Evolutionary conservation across 2,797 vertebrate species (phyloP), one percentile per base, ranked within the genome.

Genomic region (Brotogeris chrysoptera): DNA sequence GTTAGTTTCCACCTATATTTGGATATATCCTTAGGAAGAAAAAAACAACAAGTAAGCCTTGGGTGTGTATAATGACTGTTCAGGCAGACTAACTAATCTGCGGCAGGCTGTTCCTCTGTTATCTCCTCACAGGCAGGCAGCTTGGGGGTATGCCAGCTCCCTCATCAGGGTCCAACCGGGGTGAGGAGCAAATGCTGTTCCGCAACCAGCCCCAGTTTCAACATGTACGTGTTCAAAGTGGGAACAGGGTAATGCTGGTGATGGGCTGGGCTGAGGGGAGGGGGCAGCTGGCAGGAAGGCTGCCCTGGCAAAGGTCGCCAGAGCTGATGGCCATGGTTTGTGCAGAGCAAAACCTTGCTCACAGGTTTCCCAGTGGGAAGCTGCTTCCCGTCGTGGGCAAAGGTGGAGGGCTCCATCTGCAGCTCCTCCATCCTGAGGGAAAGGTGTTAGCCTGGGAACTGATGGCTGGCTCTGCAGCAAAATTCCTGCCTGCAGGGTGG

Each of bases 61-160:
- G 30, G 69, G 63, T 84, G 82, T 86, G 64, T 63, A 43, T 50
- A 95, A 88, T 70, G 66, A 69, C 72, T 93, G 3, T 68, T 91
- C 87, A 86, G 78, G 52, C 74, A 95, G 82, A 68, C 59, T 50
- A 79, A 74, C 71, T 88, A 95, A 94, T 89, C 71, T 87, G 81
- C 0, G 4, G 28, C 91, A 85, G 55, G 60, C 95, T 93, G 84
- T 34, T 96, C 36, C 44, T 87, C 64, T 61, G 63, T 85, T 96
- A 95, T 95, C 95, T 92, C 77, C 92, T 81, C 64, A 27, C 59
- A 76, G 63, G 66, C 88, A 86, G 94, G 86, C 55, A 4, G 73
- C 64, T 76, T 93, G 88, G 88, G 86, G 88, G 44, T 70, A 49
- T 0, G 80, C 91, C 94, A 96, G 64, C 78, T 92, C 69, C 63